phyloP scores from a whole-genome alignment of 64 coral and sea anemone species.

The Montipora capricornis region DNA sequence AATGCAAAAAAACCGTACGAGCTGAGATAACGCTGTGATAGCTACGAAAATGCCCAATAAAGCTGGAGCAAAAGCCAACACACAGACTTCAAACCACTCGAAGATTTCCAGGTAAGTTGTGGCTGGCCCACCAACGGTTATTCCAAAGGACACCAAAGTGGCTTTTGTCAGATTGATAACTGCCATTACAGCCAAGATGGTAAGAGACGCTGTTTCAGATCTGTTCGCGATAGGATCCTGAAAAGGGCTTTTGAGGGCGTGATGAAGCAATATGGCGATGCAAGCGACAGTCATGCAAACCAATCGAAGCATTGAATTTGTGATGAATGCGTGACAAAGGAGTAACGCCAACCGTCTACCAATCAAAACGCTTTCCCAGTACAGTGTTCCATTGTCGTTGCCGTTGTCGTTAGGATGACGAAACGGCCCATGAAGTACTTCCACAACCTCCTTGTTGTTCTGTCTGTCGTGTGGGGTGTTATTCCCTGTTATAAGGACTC shows the following conservation, averaged over 20 bases:
- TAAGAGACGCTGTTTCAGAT: neutral
- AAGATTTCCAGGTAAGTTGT: neutral
- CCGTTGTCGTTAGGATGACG: too few species aligned
- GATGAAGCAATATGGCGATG: conserved; percentile 29
- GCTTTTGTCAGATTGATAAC: conserved; percentile 53
- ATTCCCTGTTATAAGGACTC: too few species aligned
- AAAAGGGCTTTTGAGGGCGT: conserved; percentile 9
- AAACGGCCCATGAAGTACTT: too few species aligned
- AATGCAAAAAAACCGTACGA: too few species aligned
- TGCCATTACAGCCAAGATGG: neutral
- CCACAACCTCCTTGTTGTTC: too few species aligned
- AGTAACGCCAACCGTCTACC: too few species aligned
- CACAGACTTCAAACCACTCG: conserved; percentile 17
- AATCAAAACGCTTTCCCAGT: too few species aligned
- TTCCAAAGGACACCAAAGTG: conserved; percentile 12
- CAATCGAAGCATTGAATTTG: conserved; percentile 34
- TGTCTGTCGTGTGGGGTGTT: too few species aligned
- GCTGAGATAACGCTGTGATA: too few species aligned
- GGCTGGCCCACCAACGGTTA: neutral
- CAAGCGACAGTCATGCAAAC: neutral
- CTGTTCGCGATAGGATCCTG: conserved; percentile 13
- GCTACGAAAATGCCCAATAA: too few species aligned
- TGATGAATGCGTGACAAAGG: too few species aligned
- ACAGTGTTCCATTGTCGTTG: too few species aligned
- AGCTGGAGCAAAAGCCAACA: neutral